Evolutionary conservation across 2,888 invertebrate genomes (phyloP), one percentile per base, ranked within the genome.

Genomic region (Eupithecia subumbrata): DNA sequence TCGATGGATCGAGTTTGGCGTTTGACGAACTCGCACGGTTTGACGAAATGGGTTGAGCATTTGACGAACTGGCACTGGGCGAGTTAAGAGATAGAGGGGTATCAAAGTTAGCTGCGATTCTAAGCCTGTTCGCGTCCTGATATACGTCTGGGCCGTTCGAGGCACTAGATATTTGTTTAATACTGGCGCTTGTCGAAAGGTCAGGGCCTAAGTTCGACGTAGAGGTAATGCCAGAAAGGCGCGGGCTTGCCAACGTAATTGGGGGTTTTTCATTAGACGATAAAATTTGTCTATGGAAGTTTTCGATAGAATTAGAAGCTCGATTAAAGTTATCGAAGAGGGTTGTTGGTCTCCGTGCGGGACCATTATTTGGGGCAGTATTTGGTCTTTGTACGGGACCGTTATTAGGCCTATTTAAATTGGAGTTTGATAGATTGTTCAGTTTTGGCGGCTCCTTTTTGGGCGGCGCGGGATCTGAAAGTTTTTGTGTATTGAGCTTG

Each of bases 391-490:
- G 56, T 22, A 56, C 52, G 11, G 22, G 48, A 34, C 45, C 45
- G 14, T 45, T 60, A 52, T 14, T 70, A 4, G 56, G 71, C 8
- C 64, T 18, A 34, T 76, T 77, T 5, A 69, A 16, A 52, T 71
- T 69, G 16, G n/a, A 73, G 40, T 75, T 77, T 37, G 72, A 7
- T 11, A 69, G 0, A 8, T 56, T 72, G 64, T 67, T 76, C 40
- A 70, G 34, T 72, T 75, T 80, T 16, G 79, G 79, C 0, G 77
- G 75, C 5, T 85, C 86, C 75, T 84, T 85, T 78, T 83, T 92
- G 4, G 93, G 87, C 37, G 86, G 86, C 8, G 78, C 71, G 0
- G 87, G 87, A 79, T 86, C 82, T 89, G 87, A 69, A 82, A 82
- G 43, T 12, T 37, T 45, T 72, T 64, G 25, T 63, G 43, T 40